Base-by-base conservation (phyloP, 2,888 invertebrate genomes). In the Tetranychus piercei region DNA sequence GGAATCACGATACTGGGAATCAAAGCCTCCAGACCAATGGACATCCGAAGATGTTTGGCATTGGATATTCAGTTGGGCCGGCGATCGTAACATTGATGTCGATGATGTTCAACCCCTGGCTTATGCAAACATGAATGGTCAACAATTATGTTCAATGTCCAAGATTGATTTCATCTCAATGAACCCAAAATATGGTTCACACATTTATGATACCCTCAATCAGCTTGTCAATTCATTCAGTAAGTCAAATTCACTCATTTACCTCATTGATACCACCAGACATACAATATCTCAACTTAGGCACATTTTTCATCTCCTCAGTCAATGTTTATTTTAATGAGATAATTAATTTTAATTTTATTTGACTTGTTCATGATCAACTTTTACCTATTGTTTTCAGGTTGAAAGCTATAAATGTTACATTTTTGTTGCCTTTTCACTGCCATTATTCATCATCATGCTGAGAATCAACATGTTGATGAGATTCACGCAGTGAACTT, bases 61-160 rank as follows among this genome's bases (percentile, higher is more conserved):
- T 18, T 78, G 78, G 78, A 76, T 78, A 34, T 76, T 77, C n/a
- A 73, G 75, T 23, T 78, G 78, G 78, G 78, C 78, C n/a, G 34
- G 67, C 11, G 75, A 78, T 43, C 77, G 77, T 34, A 71, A 75
- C 44, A 74, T 78, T 3, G 77, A 78, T 44, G 75, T 77, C n/a
- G 55, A 77, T 44, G 78, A 78, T 44, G 74, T 78, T 1, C 78
- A 78, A 45, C 78, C 77, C 66, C 75, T 78, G 7, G 75, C 75
- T 15, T 78, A 78, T 73, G 77, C 76, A 55, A 77, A 75, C 11
- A 73, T 78, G 67, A 75, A 77, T 11, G 78, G 78, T 7, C 74
- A 74, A 43, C 77, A 78, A 7, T 71, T 78, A 22, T 77, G 78
- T 44, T 74, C 77, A 74, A 76, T 78, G 77, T 72, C 75, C 20